Evolutionary conservation across 2,797 vertebrate species (phyloP).

Genomic region (Aeoliscus strigatus): DNA sequence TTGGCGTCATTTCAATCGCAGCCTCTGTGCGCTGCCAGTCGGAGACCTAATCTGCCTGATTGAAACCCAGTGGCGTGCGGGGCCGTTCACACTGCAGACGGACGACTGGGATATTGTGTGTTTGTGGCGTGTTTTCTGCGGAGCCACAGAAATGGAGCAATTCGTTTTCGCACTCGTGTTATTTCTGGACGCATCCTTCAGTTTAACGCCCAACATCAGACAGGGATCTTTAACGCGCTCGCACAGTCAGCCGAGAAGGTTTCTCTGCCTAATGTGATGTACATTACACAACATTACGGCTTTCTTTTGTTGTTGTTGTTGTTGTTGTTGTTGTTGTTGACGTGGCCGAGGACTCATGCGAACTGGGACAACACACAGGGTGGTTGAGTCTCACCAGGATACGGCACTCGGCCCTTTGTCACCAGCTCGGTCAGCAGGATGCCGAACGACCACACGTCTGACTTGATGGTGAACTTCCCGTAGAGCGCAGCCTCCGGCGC

Average conservation of each 20-base stretch:
- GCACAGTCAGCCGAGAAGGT: conserved; percentile 16
- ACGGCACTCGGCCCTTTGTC: conserved; percentile 97
- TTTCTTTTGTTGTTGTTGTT: conserved; percentile 30
- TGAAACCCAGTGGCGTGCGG: too few relatives aligned
- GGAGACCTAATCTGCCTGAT: too few relatives aligned
- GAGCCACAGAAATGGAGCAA: too few relatives aligned
- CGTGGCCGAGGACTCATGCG: too few relatives aligned
- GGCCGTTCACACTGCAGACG: too few relatives aligned
- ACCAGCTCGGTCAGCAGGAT: conserved; percentile 98
- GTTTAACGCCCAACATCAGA: neutral
- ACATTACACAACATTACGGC: conserved; percentile 43
- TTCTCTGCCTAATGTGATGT: conserved; percentile 35
- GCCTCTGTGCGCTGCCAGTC: too few relatives aligned
- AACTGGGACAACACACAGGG: conserved; percentile 6
- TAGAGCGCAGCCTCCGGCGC: conserved; percentile 95
- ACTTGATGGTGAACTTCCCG: conserved; percentile 98
- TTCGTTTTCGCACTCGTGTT: too few relatives aligned
- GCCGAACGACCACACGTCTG: conserved; percentile 98
- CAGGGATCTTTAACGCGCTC: conserved; percentile 13
- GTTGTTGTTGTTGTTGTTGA: too few relatives aligned
- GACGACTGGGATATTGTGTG: too few relatives aligned
- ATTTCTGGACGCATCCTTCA: neutral
- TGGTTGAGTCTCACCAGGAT: conserved; percentile 86
- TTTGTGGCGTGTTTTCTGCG: too few relatives aligned
- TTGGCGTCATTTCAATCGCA: too few relatives aligned